Evolutionary conservation across 2,797 vertebrate genomes (phyloP), one percentile per base, ranked within the genome.

Genomic region (Neosalanx taihuensis): DNA sequence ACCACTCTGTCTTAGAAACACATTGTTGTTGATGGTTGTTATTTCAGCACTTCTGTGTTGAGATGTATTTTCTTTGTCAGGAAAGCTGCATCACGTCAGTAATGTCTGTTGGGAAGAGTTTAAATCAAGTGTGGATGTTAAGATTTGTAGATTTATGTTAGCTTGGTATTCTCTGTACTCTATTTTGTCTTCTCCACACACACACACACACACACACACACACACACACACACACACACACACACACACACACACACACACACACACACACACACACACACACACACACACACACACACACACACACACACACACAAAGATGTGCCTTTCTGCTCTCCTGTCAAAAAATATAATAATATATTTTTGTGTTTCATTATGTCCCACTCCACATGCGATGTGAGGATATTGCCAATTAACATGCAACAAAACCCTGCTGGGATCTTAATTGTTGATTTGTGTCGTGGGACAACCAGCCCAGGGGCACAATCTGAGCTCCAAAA

Each of bases 401-500:
- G 79, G 81, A 89, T 85, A 83, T 87, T 89, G 86, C 84, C 90
- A 92, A 92, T 92, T 93, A 90, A 89, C 90, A 91, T 88, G 89
- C 86, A 82, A 81, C 77, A 76, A 84, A 90, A 88, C 83, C 92
- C 91, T 88, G 91, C 92, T 93, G 92, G 88, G 92, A 92, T 92
- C 88, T 90, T 93, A 93, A 93, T 93, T 94, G 91, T 92, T 93
- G 92, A 93, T 93, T 92, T 92, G 92, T 93, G 91, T 94, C 89
- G 88, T 91, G 92, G 92, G 92, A 93, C 90, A 92, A 90, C 87
- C 87, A 91, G 90, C 92, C 90, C 77, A 23, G 86, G 90, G 92
- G 90, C 90, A 89, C 79, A 85, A 90, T 86, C 83, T 72, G 75
- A 84, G 83, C 90, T 81, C 87, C 83, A 77, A 78, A 87, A 88